Conservation (phyloP, 2,888 invertebrate species). For the Zaprionus lineosus region DNA sequence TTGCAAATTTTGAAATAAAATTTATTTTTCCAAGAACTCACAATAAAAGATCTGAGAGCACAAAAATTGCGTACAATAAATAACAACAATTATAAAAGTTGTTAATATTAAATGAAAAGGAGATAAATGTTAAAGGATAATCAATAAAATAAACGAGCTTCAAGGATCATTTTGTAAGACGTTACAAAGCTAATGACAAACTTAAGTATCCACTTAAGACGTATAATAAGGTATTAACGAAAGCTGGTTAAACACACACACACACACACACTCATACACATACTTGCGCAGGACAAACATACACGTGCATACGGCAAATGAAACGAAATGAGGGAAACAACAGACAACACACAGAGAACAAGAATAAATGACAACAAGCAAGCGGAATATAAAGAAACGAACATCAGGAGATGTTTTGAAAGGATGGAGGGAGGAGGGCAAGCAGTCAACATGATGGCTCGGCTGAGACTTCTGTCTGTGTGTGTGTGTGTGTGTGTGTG, state of each 20-base stretch:
- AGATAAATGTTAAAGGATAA: too few species aligned
- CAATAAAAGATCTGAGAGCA: too few species aligned
- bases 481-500: background rate
- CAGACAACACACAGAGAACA: slow-evolving; percentile 36
- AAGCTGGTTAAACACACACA: slow-evolving; percentile 32
- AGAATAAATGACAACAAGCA: slow-evolving; percentile 65
- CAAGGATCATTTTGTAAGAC: slow-evolving; percentile 19
- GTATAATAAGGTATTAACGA: slow-evolving; percentile 36
- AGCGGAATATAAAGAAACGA: slow-evolving; percentile 48
- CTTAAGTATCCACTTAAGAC: slow-evolving; percentile 38
- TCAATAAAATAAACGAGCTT: slow-evolving; percentile 23
- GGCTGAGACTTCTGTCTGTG: background rate
- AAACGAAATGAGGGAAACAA: slow-evolving; percentile 16
- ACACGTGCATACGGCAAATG: background rate
- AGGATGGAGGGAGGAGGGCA: slow-evolving; percentile 22
- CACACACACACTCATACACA: background rate
- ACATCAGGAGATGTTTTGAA: slow-evolving; percentile 19
- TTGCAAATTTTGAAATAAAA: background rate
- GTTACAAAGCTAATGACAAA: slow-evolving; percentile 44
- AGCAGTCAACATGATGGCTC: slow-evolving; percentile 1
- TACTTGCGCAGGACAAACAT: background rate
- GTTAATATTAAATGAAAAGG: background rate
- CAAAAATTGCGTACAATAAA: too few species aligned
- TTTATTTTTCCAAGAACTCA: too few species aligned
- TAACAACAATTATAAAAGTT: background rate